Base-by-base conservation (phyloP, 2,113 vertebrate genomes). In the Corythornis vintsioides region DNA sequence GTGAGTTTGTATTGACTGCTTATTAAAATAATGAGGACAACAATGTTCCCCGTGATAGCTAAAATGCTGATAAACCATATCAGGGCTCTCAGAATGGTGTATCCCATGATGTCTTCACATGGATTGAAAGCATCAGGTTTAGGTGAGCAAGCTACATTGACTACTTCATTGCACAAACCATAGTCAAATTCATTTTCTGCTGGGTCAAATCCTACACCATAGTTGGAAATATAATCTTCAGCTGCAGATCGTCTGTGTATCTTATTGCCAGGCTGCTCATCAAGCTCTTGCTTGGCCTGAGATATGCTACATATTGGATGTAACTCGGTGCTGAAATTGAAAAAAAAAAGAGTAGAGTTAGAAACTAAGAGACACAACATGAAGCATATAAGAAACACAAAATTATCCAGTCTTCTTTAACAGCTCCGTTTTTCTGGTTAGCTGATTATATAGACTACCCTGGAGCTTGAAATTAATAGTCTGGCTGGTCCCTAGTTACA, bases 21-120 rank as follows among this genome's bases (percentile, higher is more conserved):
- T 95, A 97, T 81, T 45, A 99, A 96, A 57, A 99, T 98, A 35
- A 98, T 70, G 12, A 99, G 97, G 21, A 99, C 99, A 1, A 94
- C 48, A 8, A 93, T 74, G 83, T 99, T 99, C 35, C 99, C 99
- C 6, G 98, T 95, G 86, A 99, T 97, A 3, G 99, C 98, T 24
- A 99, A 96, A 83, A 98, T 96, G 72, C 96, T 98, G 88, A 99
- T 98, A 84, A 99, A 96, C 99, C 99, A 99, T 97, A 99, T 99
- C 48, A 99, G 96, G 83, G 99, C 96, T 40, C 99, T 96, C 57
- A 99, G 98, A 70, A 97, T 81, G 45, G 96, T 95, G 67, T 97
- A 78, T 15, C 98, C 98, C 99, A 99, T 99, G 90, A 99, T 99
- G 92, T 99, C 99, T 97, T 99, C 99, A 67, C 99, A 99, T 9